Conservation (phyloP, 2,113 vertebrate genomes). For the Tauraco erythrolophus region DNA sequence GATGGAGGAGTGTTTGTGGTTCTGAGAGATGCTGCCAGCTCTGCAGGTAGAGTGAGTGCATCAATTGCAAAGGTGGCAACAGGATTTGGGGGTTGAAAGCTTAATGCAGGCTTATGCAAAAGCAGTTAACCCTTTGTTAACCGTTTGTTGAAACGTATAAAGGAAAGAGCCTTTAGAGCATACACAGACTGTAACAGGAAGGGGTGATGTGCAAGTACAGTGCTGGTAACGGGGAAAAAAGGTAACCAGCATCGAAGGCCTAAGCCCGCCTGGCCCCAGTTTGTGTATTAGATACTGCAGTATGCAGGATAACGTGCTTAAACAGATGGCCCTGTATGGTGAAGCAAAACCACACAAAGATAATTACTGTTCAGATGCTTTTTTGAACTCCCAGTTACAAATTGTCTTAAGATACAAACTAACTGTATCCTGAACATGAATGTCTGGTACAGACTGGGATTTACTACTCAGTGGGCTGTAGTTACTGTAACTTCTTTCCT, state of each 20-base stretch:
- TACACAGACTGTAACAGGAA: not conserved
- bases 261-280: not conserved
- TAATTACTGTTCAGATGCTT: not conserved
- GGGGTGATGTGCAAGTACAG: not conserved
- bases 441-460: conserved; percentile 1
- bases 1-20: not conserved
- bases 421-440: not conserved
- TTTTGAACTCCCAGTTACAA: conserved; percentile 16
- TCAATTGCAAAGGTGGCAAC: not conserved
- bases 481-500: conserved; percentile 34
- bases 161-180: not conserved
- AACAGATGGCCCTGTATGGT: not conserved
- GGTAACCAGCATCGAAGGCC: not conserved
- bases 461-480: conserved; percentile 24
- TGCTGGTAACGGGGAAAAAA: not conserved
- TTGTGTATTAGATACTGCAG: not conserved
- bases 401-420: not conserved
- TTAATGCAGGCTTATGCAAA: conserved; percentile 11
- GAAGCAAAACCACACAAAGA: conserved; percentile 1
- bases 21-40: conserved; percentile 33
- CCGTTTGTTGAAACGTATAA: not conserved
- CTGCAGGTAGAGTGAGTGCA: not conserved
- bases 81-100: conserved; percentile 8
- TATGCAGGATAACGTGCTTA: not conserved
- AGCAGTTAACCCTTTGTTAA: not conserved